phyloP scores from a whole-genome alignment of 2,797 vertebrate species.

The Cheirogaleus major region DNA sequence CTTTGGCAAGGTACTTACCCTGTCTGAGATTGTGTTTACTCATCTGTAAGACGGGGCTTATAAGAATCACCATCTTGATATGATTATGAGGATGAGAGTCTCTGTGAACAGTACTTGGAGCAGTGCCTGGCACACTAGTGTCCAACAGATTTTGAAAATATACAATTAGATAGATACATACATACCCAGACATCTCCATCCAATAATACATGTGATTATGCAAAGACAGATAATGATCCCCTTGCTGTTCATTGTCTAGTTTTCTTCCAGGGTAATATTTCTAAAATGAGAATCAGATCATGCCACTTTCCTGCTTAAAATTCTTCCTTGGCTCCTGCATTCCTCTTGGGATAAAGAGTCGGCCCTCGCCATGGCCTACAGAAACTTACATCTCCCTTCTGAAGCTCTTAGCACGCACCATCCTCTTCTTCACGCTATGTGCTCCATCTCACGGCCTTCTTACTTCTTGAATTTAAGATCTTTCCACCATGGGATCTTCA shows the following conservation, averaged over 20 bases:
- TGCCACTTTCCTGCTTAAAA: background rate
- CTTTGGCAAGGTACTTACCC: background rate
- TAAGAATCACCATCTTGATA: background rate
- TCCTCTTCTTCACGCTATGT: background rate
- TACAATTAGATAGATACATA: fast-evolving
- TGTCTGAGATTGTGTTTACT: background rate
- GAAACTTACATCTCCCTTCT: fast-evolving
- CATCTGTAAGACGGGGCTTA: background rate
- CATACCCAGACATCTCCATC: background rate
- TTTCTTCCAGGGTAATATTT: background rate
- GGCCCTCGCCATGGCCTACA: fast-evolving
- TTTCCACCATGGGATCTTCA: background rate
- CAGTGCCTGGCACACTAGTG: background rate
- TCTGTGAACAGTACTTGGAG: background rate
- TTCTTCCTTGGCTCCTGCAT: background rate
- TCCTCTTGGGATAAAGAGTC: background rate
- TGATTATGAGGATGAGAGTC: background rate
- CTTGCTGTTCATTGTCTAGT: background rate
- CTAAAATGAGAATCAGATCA: background rate
- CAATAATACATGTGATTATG: background rate
- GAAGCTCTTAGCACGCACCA: background rate
- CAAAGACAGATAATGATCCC: background rate
- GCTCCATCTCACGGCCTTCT: background rate
- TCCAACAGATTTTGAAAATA: background rate
- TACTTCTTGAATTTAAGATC: background rate